A percentile compares a stretch with the other conserved stretches of the same genome.
Evolutionary conservation across 30 jellyfish, hydroid and myxozoan genomes (phyloP).

Genomic region (Chrysaora quinquecirrha): DNA sequence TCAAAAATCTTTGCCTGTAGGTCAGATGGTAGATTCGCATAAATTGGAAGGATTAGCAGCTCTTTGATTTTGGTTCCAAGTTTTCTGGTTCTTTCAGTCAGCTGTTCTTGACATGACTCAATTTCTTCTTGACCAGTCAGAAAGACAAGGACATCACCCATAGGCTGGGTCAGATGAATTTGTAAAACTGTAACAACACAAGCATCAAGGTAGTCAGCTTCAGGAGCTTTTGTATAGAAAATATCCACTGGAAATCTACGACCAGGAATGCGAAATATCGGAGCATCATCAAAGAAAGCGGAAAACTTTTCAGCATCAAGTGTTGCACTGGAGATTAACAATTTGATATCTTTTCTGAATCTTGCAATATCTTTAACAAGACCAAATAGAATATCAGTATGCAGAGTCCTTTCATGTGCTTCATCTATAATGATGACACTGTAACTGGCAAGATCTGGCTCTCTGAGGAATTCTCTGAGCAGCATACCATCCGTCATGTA

Average conservation of each 20-base stretch:
- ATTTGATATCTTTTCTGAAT: constrained; percentile 91
- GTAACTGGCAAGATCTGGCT: constrained; percentile 98
- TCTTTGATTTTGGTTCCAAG: constrained; percentile 95
- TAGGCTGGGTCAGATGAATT: constrained; percentile 98
- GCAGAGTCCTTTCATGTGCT: constrained; percentile 99
- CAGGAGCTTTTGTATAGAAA: constrained; percentile 99
- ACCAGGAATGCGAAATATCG: constrained; percentile 99
- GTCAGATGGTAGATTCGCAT: constrained; percentile 99
- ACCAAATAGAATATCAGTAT: constrained; percentile 97
- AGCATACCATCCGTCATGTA: constrained; percentile 99
- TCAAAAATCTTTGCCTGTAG: constrained; percentile 99
- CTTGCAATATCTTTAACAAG: constrained; percentile 98
- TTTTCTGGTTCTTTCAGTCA: constrained; percentile 89
- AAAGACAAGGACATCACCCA: constrained; percentile 97
- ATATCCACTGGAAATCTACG: constrained; percentile 99
- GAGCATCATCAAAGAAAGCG: constrained; percentile 99
- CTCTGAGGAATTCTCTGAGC: constrained; percentile 97
- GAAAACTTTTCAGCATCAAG: constrained; percentile 99
- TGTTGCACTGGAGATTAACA: constrained; percentile 99
- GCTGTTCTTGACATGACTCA: constrained; percentile 94
- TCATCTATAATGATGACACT: constrained; percentile 98
- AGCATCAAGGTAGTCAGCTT: constrained; percentile 98
- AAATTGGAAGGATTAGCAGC: constrained; percentile 88
- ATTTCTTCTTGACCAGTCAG: constrained; percentile 99
- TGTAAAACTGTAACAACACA: constrained; percentile 99